phyloP scores from a whole-genome alignment of 2,797 vertebrate genomes.

The Enteromius viviparus region DNA sequence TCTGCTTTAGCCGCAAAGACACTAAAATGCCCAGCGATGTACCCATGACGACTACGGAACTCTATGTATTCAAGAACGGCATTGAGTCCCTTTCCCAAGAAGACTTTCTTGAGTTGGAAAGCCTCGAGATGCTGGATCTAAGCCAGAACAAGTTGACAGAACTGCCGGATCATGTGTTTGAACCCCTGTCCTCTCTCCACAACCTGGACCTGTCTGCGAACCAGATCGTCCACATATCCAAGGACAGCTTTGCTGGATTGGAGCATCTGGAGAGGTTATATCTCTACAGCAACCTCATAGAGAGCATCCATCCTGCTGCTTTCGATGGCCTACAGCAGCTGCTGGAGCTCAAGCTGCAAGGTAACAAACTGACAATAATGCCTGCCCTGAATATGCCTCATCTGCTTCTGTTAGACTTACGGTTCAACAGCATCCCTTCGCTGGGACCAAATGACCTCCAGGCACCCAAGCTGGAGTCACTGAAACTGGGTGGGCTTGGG shows the following conservation, averaged over 20 bases:
- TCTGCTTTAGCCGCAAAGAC: slow-evolving; percentile 83
- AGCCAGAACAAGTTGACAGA: slow-evolving; percentile 89
- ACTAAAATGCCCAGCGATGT: slow-evolving; percentile 80
- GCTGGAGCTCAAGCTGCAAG: slow-evolving; percentile 92
- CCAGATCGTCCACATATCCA: slow-evolving; percentile 85
- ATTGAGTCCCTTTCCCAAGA: slow-evolving; percentile 80
- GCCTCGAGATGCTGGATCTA: slow-evolving; percentile 87
- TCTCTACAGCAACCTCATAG: slow-evolving; percentile 87
- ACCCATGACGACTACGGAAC: slow-evolving; percentile 72
- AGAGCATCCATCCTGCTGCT: slow-evolving; percentile 85
- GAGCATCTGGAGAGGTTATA: slow-evolving; percentile 90
- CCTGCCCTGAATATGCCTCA: slow-evolving; percentile 82
- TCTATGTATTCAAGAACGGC: slow-evolving; percentile 90
- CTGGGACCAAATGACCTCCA: slow-evolving; percentile 77
- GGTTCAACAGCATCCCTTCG: slow-evolving; percentile 82
- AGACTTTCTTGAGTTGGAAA: slow-evolving; percentile 81
- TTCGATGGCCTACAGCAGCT: slow-evolving; percentile 86
- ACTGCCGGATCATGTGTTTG: slow-evolving; percentile 85
- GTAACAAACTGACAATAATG: slow-evolving; percentile 82
- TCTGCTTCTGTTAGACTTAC: slow-evolving; percentile 91
- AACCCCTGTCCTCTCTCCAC: slow-evolving; percentile 82
- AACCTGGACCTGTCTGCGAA: slow-evolving; percentile 94
- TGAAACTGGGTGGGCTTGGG: slow-evolving; percentile 84
- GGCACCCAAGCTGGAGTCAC: slow-evolving; percentile 84
- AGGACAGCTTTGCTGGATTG: slow-evolving; percentile 89